Percentiles rank a stretch among this genome's conserved stretches.
phyloP scores from a whole-genome alignment of 2,113 vertebrate genomes.

The Thamnophis sirtalis region DNA sequence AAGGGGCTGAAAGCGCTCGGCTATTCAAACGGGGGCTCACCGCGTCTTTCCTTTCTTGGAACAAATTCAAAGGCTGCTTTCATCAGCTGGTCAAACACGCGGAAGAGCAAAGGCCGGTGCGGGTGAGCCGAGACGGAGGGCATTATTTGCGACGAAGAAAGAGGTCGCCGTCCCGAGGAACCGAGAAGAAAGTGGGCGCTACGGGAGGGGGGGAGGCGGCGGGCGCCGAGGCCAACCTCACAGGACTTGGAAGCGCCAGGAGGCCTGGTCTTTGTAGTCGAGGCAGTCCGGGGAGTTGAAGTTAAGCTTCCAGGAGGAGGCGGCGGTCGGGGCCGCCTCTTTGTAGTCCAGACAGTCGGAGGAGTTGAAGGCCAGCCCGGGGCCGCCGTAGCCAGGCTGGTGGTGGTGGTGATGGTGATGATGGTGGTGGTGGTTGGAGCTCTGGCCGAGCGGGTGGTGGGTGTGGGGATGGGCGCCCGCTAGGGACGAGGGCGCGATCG shows the following conservation, averaged over 20 bases:
- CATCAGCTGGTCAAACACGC: neutral
- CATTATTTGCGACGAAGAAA: too few species aligned
- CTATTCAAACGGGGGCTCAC: neutral
- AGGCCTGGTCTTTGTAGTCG: slow-evolving; percentile 99
- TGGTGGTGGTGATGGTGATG: slow-evolving; percentile 89
- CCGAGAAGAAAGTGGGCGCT: neutral
- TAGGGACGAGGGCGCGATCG: slow-evolving; percentile 91
- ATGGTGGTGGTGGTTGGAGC: slow-evolving; percentile 85
- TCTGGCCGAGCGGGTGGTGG: slow-evolving; percentile 77
- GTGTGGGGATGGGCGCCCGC: slow-evolving; percentile 73
- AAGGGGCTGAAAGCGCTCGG: neutral
- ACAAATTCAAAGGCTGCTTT: neutral
- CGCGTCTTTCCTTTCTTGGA: neutral
- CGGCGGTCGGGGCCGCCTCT: slow-evolving; percentile 79
- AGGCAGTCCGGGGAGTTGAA: slow-evolving; percentile 97
- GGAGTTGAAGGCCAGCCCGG: slow-evolving; percentile 89
- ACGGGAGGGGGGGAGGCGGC: neutral
- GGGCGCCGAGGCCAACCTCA: slow-evolving; percentile 63
- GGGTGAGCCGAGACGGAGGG: neutral
- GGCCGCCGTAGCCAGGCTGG: slow-evolving; percentile 85
- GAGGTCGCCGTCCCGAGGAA: slow-evolving; percentile 21
- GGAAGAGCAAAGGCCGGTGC: neutral
- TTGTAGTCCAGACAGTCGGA: slow-evolving; percentile 99
- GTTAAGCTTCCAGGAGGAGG: slow-evolving; percentile 95
- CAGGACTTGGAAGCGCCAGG: slow-evolving; percentile 99